Conservation (phyloP, 1,140 invertebrate species). For the Scaptomyza montana region DNA sequence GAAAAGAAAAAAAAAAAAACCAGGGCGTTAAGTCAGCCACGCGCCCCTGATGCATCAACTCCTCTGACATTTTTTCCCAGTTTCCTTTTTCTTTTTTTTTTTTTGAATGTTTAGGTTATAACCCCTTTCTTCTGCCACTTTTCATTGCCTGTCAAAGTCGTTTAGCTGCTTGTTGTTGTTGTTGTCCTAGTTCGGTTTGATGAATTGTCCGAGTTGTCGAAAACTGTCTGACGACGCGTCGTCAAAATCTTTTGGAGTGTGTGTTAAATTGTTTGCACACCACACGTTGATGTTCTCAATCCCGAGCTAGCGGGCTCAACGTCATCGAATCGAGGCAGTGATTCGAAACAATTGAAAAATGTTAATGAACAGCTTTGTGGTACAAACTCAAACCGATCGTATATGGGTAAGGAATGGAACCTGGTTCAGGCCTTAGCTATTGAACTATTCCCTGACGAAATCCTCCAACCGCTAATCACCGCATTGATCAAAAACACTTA, state of each 20-base stretch:
- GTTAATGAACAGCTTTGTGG: too few species aligned
- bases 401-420: too few species aligned
- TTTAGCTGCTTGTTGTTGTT: constrained; percentile 51
- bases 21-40: constrained; percentile 52
- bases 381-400: too few species aligned
- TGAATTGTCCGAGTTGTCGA: constrained; percentile 58
- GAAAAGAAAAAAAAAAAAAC: constrained; percentile 9
- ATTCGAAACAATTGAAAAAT: too few species aligned
- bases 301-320: too few species aligned
- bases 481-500: too few species aligned
- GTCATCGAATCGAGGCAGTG: too few species aligned
- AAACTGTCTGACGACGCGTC: constrained; percentile 3
- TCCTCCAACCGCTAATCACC: too few species aligned
- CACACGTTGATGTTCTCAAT: constrained; percentile 39
- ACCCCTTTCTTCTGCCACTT: constrained; percentile 32
- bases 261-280: constrained; percentile 68
- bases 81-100: constrained; percentile 19
- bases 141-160: constrained; percentile 72
- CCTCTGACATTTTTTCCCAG: background rate
- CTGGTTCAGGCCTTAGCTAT: too few species aligned
- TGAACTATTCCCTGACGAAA: too few species aligned
- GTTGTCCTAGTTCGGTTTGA: constrained; percentile 43
- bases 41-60: constrained; percentile 55
- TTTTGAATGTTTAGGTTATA: background rate
- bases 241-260: constrained; percentile 46